Evolutionary conservation across 1,140 invertebrate genomes (phyloP), one percentile per base, ranked within the genome.

Genomic region (Hypsibius dujardini): DNA sequence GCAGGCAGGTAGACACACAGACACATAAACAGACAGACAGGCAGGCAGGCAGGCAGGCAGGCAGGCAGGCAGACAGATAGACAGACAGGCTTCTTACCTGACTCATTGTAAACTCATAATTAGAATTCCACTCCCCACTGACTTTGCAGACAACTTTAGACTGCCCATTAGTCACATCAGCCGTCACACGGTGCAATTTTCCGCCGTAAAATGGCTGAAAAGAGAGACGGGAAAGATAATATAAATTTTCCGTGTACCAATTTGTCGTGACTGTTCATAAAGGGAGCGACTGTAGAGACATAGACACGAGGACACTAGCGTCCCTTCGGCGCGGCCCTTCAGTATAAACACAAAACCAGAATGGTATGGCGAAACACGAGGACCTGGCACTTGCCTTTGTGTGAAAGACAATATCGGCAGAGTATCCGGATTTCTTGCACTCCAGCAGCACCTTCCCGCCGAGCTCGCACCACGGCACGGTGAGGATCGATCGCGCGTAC

Each of bases 381-480:
- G 28, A 28, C 28, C 28, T 28, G 28, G 28, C 28, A 72, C 59
- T 71, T 74, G 82, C 81, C 78, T 96, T 96, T 3, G 92, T 96
- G 70, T 92, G 82, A 81, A 98, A 98, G 79, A 95, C 90, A 28
- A 97, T 84, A 75, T 87, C 86, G 42, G 92, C 89, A 76, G 85
- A 84, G 77, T 91, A 93, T 59, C 90, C 91, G 1, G 90, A 93
- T 78, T 95, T 89, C 40, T 85, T 83, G 79, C 92, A 98, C 70
- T 84, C 87, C 73, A 97, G 92, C 40, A 84, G 85, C 1, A 93
- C 88, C 1, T 85, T 86, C 69, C 94, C 93, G 60, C 94, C 93
- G 12, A 98, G 81, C 80, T 97, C 94, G 76, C 96, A 92, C 93
- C 93, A 97, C 1, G 94, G 94, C 62, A 94, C 87, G 47, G 92